Evolutionary conservation across 2,113 vertebrate genomes (phyloP).

Genomic region (Leucoraja erinaceus): DNA sequence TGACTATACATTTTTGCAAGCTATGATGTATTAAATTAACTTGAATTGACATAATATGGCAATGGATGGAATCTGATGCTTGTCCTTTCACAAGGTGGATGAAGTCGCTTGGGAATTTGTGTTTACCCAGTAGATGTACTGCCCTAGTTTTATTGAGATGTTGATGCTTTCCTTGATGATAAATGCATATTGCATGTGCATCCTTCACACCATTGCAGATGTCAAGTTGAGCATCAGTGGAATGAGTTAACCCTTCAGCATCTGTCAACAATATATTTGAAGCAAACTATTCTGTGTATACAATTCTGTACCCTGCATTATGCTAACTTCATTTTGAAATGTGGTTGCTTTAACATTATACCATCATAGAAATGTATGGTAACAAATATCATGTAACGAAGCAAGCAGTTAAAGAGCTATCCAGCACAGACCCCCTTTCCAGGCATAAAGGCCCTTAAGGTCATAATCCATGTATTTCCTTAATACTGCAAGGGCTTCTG

Average conservation of each 20-base stretch:
- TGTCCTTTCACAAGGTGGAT: conserved; percentile 22
- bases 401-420: no score
- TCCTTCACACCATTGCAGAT: background rate
- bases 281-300: background rate
- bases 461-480: no score
- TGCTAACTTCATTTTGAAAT: background rate
- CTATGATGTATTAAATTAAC: background rate
- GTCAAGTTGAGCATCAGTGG: background rate
- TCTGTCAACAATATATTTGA: background rate
- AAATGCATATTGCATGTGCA: background rate
- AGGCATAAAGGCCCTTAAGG: no score
- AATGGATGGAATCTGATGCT: background rate
- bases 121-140: background rate
- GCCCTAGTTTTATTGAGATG: background rate
- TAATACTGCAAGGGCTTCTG: no score
- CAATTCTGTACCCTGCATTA: background rate
- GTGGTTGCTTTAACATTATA: background rate
- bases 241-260: background rate
- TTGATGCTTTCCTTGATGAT: background rate
- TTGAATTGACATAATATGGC: background rate
- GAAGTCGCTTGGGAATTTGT: background rate
- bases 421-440: no score
- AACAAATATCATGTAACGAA: no score
- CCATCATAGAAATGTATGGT: no score
- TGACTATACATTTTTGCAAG: background rate